Conservation (phyloP, 2,113 vertebrate genomes). For the Formicarius rufipectus region DNA sequence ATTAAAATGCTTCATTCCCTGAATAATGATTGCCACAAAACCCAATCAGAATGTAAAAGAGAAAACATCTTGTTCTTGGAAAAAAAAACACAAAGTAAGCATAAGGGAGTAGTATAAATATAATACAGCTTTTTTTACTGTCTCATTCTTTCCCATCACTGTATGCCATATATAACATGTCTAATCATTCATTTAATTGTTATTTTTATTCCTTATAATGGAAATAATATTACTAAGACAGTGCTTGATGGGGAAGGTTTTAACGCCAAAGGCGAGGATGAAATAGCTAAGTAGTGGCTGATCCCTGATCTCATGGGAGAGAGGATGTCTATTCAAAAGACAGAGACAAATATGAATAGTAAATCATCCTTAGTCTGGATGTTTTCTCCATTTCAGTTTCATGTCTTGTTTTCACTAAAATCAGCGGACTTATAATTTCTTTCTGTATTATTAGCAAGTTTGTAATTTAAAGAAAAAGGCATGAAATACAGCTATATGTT, state of each 20-base stretch:
- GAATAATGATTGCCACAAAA: conserved; percentile 53
- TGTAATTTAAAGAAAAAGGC: background rate
- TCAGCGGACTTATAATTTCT: background rate
- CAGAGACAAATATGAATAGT: conserved; percentile 22
- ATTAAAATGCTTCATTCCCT: conserved; percentile 42
- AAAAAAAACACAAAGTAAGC: background rate
- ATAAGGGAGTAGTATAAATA: background rate
- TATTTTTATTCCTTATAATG: background rate
- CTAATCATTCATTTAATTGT: background rate
- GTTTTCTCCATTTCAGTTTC: background rate
- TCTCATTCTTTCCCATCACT: background rate
- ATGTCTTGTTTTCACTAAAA: background rate
- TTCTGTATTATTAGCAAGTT: background rate
- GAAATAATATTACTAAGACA: background rate
- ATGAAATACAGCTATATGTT: background rate
- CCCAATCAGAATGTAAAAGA: conserved; percentile 25
- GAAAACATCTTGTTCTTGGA: conserved; percentile 5
- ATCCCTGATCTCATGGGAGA: conserved; percentile 32
- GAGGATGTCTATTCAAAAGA: background rate
- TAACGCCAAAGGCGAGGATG: background rate
- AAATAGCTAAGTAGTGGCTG: conserved; percentile 25
- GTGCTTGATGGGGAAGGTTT: background rate
- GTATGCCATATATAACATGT: background rate
- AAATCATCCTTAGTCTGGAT: background rate
- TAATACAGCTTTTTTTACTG: background rate